Percentiles rank a stretch among this genome's conserved stretches.
Evolutionary conservation across 2,888 invertebrate genomes (phyloP).

Genomic region (Synanthedon formicaeformis): DNA sequence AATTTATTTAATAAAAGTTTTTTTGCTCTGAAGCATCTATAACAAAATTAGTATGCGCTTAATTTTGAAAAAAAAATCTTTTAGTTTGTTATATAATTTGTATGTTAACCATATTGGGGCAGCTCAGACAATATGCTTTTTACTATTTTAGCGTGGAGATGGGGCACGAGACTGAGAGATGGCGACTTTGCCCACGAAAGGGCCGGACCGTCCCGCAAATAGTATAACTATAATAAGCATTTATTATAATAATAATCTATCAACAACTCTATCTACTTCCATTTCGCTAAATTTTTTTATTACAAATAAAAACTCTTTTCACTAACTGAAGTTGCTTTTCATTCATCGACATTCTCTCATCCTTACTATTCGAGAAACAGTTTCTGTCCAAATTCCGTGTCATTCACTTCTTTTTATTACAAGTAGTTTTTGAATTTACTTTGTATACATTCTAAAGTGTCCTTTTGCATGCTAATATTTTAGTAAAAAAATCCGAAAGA

Average conservation of each 20-base stretch:
- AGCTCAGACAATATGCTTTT: constrained; percentile 27
- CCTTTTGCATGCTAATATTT: constrained; percentile 58
- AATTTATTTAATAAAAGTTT: no score
- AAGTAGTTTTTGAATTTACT: constrained; percentile 1
- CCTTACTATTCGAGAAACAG: constrained; percentile 18
- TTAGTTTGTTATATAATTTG: background rate
- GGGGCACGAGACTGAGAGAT: constrained; percentile 58
- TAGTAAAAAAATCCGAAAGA: background rate
- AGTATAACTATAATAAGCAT: constrained; percentile 39
- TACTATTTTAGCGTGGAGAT: constrained; percentile 60
- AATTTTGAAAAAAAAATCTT: background rate
- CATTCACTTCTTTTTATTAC: constrained; percentile 62
- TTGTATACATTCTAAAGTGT: constrained; percentile 21
- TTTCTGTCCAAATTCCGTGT: constrained; percentile 35
- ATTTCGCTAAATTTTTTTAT: constrained; percentile 41
- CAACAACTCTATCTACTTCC: constrained; percentile 2
- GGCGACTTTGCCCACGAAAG: constrained; percentile 59
- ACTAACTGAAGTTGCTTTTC: constrained; percentile 52
- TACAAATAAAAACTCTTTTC: constrained; percentile 53
- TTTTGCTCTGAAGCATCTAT: no score
- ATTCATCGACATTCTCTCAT: constrained; percentile 48
- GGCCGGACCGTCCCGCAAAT: constrained; percentile 62
- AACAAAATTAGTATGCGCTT: no score
- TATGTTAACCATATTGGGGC: constrained; percentile 4
- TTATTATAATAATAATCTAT: constrained; percentile 10